phyloP scores from a whole-genome alignment of 2,113 vertebrate species.

The Microcebus griseorufus region DNA sequence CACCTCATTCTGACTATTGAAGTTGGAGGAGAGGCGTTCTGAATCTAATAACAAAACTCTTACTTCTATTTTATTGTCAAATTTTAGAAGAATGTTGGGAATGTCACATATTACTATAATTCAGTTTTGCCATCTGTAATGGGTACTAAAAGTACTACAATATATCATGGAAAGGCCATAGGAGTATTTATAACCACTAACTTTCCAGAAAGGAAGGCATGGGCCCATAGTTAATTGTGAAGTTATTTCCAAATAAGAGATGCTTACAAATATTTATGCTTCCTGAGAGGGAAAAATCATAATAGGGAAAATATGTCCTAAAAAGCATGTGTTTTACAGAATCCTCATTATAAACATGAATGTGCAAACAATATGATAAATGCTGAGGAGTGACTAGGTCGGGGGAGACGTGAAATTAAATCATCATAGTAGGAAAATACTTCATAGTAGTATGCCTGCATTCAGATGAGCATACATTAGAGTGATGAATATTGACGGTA shows the following conservation, averaged over 20 bases:
- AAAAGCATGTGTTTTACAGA: constrained; percentile 2
- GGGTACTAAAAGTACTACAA: background rate
- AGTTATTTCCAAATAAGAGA: constrained; percentile 33
- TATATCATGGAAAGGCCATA: background rate
- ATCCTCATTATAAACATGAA: constrained; percentile 13
- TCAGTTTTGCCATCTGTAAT: background rate
- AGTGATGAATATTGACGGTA: background rate
- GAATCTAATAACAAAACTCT: background rate
- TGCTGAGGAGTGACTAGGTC: background rate
- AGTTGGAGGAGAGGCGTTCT: background rate
- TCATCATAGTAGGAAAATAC: background rate
- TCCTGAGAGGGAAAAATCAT: constrained; percentile 26
- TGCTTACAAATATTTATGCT: constrained; percentile 30
- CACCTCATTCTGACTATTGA: background rate
- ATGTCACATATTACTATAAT: background rate
- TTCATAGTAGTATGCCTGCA: background rate
- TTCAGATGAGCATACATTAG: background rate
- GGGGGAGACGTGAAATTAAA: background rate
- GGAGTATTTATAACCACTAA: background rate
- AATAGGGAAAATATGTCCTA: constrained; percentile 38
- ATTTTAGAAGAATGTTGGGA: constrained; percentile 10
- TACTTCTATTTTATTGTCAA: background rate
- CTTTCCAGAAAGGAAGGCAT: background rate
- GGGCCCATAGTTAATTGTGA: constrained; percentile 26
- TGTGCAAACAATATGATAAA: constrained; percentile 43